A percentile compares a stretch with the other conserved stretches of the same genome.
Evolutionary conservation across 2,888 invertebrate genomes (phyloP).

Genomic region (Heteromyza rotundicornis): DNA sequence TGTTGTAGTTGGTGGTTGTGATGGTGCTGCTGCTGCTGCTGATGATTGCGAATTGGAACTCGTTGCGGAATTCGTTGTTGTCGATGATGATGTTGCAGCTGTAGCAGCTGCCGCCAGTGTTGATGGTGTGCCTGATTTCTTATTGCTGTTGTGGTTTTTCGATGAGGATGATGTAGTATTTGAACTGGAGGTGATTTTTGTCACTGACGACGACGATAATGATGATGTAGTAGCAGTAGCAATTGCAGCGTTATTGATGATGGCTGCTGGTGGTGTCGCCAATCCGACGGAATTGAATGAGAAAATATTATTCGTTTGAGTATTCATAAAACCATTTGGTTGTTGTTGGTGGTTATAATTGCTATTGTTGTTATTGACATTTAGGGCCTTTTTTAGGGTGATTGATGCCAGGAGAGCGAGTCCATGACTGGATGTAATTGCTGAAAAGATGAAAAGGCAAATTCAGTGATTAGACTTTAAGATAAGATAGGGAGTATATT

Average conservation of each 20-base stretch:
- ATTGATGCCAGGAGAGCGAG: slow-evolving; percentile 50
- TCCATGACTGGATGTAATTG: slow-evolving; percentile 44
- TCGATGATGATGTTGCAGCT: slow-evolving; percentile 16
- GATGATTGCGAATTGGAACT: slow-evolving; percentile 25
- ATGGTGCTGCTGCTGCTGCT: slow-evolving; percentile 16
- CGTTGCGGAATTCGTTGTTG: slow-evolving; percentile 17
- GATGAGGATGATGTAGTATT: slow-evolving; percentile 27
- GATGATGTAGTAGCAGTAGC: slow-evolving; percentile 26
- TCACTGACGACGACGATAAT: slow-evolving; percentile 29
- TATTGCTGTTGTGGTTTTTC: slow-evolving; percentile 25
- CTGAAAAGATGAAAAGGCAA: no score
- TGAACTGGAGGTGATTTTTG: slow-evolving; percentile 30
- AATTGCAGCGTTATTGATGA: no score
- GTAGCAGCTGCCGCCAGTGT: slow-evolving; percentile 38
- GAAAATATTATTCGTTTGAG: slow-evolving; percentile 2
- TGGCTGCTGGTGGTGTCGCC: slow-evolving; percentile 26
- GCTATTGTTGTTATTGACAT: slow-evolving; percentile 42
- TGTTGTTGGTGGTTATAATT: slow-evolving; percentile 7
- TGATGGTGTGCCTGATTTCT: slow-evolving; percentile 24
- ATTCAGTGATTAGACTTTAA: no score
- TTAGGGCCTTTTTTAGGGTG: slow-evolving; percentile 51
- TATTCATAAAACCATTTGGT: background rate
- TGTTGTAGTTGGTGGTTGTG: slow-evolving; percentile 27
- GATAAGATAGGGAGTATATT: no score
- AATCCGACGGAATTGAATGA: slow-evolving; percentile 14